Evolutionary conservation across 2,797 vertebrate genomes (phyloP).

Genomic region (Sebastes itinus): DNA sequence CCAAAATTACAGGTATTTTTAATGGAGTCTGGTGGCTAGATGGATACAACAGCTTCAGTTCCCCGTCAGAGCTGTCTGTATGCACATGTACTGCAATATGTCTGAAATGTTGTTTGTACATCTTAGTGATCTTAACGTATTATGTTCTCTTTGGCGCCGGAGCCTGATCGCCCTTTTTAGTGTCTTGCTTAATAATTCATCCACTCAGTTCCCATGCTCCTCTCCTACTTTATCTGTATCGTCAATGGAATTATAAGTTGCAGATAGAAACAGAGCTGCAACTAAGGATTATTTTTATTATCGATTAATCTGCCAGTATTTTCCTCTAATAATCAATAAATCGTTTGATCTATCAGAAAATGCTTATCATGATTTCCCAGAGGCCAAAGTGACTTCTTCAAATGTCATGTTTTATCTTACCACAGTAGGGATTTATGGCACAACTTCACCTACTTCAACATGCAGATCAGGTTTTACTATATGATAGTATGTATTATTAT

Average conservation of each 20-base stretch:
- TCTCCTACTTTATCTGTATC: conserved; percentile 8
- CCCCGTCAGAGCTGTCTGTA: not conserved
- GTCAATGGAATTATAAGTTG: not conserved
- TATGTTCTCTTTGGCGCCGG: not conserved
- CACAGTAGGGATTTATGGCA: no score
- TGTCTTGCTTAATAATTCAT: conserved; percentile 64
- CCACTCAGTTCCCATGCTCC: conserved; percentile 14
- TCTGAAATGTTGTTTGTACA: not conserved
- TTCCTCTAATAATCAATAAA: not conserved
- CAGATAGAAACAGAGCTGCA: not conserved
- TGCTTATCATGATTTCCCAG: not conserved
- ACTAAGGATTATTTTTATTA: not conserved
- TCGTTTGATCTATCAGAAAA: not conserved
- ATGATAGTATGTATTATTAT: no score
- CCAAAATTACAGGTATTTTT: no score
- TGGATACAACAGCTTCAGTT: no score
- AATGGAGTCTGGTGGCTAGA: no score
- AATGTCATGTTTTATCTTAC: no score
- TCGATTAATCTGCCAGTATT: not conserved
- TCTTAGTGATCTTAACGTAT: not conserved
- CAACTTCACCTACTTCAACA: no score
- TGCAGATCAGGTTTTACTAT: no score
- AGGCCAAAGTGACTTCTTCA: not conserved
- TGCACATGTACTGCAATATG: not conserved
- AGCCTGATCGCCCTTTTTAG: conserved; percentile 49